Evolutionary conservation across 2,888 invertebrate species (phyloP), one percentile per base, ranked within the genome.

Genomic region (Plagodis pulveraria): DNA sequence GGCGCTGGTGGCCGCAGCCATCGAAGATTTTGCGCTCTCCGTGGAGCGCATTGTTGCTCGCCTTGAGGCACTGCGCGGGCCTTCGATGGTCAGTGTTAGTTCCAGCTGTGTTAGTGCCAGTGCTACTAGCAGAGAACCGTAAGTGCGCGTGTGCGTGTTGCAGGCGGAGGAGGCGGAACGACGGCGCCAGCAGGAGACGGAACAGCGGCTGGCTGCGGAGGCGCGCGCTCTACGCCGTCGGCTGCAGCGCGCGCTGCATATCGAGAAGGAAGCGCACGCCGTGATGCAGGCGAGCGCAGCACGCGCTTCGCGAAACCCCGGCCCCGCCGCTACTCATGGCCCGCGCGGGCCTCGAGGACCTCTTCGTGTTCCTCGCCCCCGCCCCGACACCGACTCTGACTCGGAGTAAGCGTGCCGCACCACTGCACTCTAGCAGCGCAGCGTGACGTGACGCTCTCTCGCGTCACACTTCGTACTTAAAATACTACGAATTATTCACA

Each of bases 21-120:
- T 65, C 22, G 54, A 59, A 11, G 47, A 62, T 43, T 65, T 65
- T 40, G 64, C 64, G 0, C 41, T 58, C 41, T 56, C 56, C 7
- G 45, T 65, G 10, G 44, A 47, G 41, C 38, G 45, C 2, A 55
- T 65, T 34, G 58, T 38, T 6, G 58, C 53, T 22, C 44, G 40
- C 0, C 10, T 56, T 5, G 62, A 65, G 43, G 58, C n/a, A 6
- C n/a, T 8, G 6, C 36, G 22, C 22, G 22, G 22, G 22, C 22
- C 22, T 22, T 22, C 22, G 22, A 1, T 22, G 22, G 22, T 22
- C 2, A 22, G 22, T 22, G 4, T 2, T 22, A 22, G 22, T 22
- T 22, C 22, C 22, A 22, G 22, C 2, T 22, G 22, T 22, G 22
- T 4, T 22, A 22, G 22, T 22, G 22, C 4, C 22, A 22, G 22